These are phyloP conservation scores for Monochamus saltuarius DNA, from an alignment of 1,140 invertebrate genomes.

Conservation along the genomic window DNA sequence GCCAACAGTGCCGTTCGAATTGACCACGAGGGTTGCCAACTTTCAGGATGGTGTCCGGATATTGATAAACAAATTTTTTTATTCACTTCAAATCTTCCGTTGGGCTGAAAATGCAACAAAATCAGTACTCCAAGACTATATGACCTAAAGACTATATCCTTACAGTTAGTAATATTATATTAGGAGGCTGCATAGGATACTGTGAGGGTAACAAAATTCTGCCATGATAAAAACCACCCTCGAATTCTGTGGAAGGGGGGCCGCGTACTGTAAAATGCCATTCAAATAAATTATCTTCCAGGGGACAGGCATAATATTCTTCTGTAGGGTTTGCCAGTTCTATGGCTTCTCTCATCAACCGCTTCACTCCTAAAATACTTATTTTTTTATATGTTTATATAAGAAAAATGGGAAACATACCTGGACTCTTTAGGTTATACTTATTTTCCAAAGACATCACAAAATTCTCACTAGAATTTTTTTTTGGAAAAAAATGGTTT, in stretches of 20 bases:
- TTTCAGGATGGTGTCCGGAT: conserved; percentile 96
- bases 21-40: conserved; percentile 96
- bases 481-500: neutral
- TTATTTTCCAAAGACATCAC: conserved; percentile 44
- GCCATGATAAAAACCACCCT: conserved; percentile 88
- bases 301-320: conserved; percentile 86
- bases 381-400: conserved; percentile 1
- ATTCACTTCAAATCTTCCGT: conserved; percentile 91
- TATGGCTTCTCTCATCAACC: conserved; percentile 89
- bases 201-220: conserved; percentile 87
- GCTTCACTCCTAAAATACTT: conserved; percentile 75
- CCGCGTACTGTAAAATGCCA: conserved; percentile 97
- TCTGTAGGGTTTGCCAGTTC: conserved; percentile 85
- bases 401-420: conserved; percentile 35
- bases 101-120: conserved; percentile 68
- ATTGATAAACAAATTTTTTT: conserved; percentile 97
- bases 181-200: conserved; percentile 98
- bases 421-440: conserved; percentile 51
- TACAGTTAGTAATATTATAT: conserved; percentile 91
- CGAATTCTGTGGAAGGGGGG: conserved; percentile 83
- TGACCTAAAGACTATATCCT: conserved; percentile 35
- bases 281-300: conserved; percentile 96
- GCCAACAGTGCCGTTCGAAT: conserved; percentile 91
- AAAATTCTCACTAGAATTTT: neutral
- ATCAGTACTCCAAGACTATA: conserved; percentile 4